These are phyloP conservation scores for Chrysocyon brachyurus DNA, from an alignment of 2,797 vertebrate species.

Conservation along the genomic window DNA sequence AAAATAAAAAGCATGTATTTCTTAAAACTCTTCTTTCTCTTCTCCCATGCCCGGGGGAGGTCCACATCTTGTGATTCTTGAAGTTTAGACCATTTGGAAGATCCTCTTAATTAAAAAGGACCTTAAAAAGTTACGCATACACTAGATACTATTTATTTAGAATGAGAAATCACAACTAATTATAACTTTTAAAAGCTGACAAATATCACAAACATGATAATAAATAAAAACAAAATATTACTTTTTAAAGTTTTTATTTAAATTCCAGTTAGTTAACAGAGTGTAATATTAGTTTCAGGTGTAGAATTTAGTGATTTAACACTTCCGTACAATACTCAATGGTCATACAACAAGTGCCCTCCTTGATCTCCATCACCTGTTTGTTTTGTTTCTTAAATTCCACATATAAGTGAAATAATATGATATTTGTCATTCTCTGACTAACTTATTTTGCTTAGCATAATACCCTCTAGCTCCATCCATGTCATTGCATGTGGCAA, in stretches of 20 bases:
- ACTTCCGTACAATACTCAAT: not conserved
- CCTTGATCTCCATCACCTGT: not conserved
- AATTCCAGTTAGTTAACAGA: not conserved
- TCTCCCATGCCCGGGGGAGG: not conserved
- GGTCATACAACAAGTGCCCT: not conserved
- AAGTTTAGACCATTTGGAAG: not conserved
- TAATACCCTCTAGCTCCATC: not conserved
- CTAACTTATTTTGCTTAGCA: not conserved
- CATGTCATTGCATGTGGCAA: not conserved
- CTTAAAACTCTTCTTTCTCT: not conserved
- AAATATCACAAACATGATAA: not conserved
- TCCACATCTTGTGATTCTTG: constrained; percentile 1
- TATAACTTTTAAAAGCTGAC: constrained; percentile 14
- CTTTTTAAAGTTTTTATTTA: not conserved
- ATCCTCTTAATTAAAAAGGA: not conserved
- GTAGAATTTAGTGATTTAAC: not conserved
- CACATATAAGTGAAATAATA: not conserved
- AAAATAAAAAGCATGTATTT: not conserved
- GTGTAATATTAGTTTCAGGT: not conserved
- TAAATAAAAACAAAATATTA: not conserved
- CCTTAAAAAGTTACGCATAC: constrained; percentile 18
- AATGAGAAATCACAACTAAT: constrained; percentile 48
- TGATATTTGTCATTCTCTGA: not conserved
- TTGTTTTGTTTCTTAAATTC: not conserved
- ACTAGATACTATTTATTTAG: constrained; percentile 15